phyloP scores from a whole-genome alignment of 1,140 invertebrate species.

The Conopomorpha cramerella region DNA sequence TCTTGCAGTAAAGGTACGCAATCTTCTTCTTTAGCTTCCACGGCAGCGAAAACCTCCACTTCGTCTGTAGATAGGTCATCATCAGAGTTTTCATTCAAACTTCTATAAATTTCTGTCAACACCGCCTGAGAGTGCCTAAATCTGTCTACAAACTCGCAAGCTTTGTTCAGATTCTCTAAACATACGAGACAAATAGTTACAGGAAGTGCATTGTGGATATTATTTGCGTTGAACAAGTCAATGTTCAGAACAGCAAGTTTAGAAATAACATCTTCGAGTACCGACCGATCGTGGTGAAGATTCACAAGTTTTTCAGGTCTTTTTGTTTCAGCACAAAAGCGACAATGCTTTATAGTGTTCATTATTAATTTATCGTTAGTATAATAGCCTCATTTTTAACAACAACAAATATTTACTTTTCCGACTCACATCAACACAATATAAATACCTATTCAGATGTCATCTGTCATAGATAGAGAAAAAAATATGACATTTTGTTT shows the following conservation, averaged over 20 bases:
- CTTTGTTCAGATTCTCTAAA: slow-evolving; percentile 26
- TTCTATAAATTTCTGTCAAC: slow-evolving; percentile 20
- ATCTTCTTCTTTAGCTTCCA: slow-evolving; percentile 11
- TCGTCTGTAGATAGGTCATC: slow-evolving; percentile 12
- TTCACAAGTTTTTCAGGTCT: slow-evolving; percentile 22
- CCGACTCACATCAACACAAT: background rate
- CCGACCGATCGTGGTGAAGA: slow-evolving; percentile 16
- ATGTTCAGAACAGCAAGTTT: slow-evolving; percentile 31
- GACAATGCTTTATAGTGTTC: slow-evolving; percentile 20
- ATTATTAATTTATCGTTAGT: slow-evolving; percentile 17
- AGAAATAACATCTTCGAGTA: slow-evolving; percentile 17
- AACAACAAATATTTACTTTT: background rate
- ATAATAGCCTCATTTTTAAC: too few relatives aligned
- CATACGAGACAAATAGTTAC: slow-evolving; percentile 39
- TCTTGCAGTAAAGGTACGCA: background rate
- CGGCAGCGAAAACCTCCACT: slow-evolving; percentile 3
- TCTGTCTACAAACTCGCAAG: slow-evolving; percentile 26
- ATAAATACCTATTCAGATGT: background rate
- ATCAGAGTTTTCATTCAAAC: slow-evolving; percentile 14
- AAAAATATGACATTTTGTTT: background rate
- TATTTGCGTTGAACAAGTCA: slow-evolving; percentile 23
- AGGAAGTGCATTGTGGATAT: slow-evolving; percentile 19
- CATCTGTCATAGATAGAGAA: background rate
- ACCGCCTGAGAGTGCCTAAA: slow-evolving; percentile 27
- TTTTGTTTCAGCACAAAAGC: slow-evolving; percentile 36